These are phyloP conservation scores for Podargus strigoides DNA, from an alignment of 2,797 vertebrate genomes.

Conservation along the genomic window DNA sequence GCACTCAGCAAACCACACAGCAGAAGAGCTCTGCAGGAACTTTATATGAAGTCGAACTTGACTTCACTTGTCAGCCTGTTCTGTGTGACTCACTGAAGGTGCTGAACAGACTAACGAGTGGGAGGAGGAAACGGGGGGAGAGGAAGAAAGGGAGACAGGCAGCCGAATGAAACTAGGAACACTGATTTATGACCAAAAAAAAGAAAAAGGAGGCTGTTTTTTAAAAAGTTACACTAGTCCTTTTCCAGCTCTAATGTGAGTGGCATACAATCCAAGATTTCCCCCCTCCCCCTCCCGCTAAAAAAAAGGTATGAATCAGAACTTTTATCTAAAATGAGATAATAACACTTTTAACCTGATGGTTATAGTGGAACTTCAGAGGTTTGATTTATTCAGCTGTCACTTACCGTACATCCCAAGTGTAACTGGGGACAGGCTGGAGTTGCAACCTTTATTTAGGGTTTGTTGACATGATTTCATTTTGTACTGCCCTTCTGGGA, in stretches of 20 bases:
- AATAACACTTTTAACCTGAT: slow-evolving; percentile 13
- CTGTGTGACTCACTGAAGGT: slow-evolving; percentile 53
- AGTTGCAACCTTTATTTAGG: slow-evolving; percentile 13
- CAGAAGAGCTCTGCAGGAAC: background rate
- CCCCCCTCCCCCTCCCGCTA: too few relatives aligned
- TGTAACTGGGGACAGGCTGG: background rate
- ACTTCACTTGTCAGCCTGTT: slow-evolving; percentile 49
- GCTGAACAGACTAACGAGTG: slow-evolving; percentile 55
- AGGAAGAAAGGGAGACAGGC: slow-evolving; percentile 49
- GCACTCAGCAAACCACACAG: background rate
- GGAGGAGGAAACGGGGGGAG: slow-evolving; percentile 41
- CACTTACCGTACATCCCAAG: background rate
- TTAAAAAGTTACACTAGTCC: background rate
- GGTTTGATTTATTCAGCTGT: slow-evolving; percentile 37
- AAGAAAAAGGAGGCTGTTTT: background rate
- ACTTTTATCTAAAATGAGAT: slow-evolving; percentile 1
- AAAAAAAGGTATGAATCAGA: background rate
- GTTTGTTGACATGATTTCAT: slow-evolving; percentile 3
- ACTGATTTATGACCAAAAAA: background rate
- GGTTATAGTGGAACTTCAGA: background rate
- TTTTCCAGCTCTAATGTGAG: background rate
- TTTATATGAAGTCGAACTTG: slow-evolving; percentile 14
- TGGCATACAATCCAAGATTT: background rate
- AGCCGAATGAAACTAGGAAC: slow-evolving; percentile 21
- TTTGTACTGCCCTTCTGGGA: slow-evolving; percentile 12